Conservation (phyloP, 1,140 invertebrate genomes). For the Leptoteleia sp. region DNA sequence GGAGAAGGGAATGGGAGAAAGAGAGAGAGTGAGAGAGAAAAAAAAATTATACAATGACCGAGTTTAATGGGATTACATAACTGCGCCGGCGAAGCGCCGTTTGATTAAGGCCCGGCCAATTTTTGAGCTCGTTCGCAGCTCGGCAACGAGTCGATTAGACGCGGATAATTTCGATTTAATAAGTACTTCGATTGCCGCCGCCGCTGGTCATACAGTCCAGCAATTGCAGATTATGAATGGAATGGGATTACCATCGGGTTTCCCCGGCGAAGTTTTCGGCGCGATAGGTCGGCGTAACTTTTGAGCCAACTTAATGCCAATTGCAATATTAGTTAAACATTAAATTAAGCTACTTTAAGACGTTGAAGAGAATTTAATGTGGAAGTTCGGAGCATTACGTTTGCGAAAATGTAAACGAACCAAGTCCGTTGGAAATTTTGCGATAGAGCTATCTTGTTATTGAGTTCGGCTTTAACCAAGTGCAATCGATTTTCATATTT, state of each 20-base stretch:
- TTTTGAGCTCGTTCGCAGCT: slow-evolving; percentile 58
- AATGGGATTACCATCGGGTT: slow-evolving; percentile 50
- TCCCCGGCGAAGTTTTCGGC: slow-evolving; percentile 26
- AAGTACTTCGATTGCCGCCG: slow-evolving; percentile 56
- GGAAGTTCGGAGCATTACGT: slow-evolving; percentile 34
- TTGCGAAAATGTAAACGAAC: slow-evolving; percentile 46
- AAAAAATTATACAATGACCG: slow-evolving; percentile 65
- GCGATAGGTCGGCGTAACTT: slow-evolving; percentile 53
- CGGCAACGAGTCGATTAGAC: slow-evolving; percentile 57
- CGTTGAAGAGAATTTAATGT: slow-evolving; percentile 45
- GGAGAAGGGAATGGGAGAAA: too few relatives aligned
- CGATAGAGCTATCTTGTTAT: slow-evolving; percentile 42
- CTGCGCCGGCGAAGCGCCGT: slow-evolving; percentile 43
- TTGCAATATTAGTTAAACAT: slow-evolving; percentile 59
- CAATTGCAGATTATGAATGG: slow-evolving; percentile 52
- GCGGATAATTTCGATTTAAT: slow-evolving; percentile 63
- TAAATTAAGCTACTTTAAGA: slow-evolving; percentile 51
- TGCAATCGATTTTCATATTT: slow-evolving; percentile 20
- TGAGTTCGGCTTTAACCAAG: slow-evolving; percentile 9
- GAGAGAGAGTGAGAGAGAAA: too few relatives aligned
- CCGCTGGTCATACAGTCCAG: slow-evolving; percentile 23
- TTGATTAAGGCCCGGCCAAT: slow-evolving; percentile 59
- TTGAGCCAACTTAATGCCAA: slow-evolving; percentile 56
- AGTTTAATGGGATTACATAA: slow-evolving; percentile 66
- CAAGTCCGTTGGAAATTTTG: slow-evolving; percentile 20